These are phyloP conservation scores for Tapirus terrestris DNA, from an alignment of 2,113 vertebrate species.

Conservation along the genomic window DNA sequence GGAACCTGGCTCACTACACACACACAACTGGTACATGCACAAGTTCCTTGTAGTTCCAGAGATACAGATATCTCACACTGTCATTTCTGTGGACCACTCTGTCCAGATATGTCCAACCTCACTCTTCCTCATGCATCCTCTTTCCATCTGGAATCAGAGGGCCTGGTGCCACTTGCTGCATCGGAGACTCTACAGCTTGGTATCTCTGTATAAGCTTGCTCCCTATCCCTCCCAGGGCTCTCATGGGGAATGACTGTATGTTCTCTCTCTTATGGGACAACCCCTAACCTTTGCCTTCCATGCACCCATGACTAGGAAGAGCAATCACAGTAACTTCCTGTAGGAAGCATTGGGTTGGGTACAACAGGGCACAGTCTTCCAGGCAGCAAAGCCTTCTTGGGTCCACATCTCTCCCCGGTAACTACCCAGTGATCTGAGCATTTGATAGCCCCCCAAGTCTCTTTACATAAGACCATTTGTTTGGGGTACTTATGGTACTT, in stretches of 20 bases:
- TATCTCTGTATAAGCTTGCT: neutral
- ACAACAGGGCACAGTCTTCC: neutral
- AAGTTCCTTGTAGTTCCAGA: neutral
- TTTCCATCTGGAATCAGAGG: neutral
- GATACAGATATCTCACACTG: too few relatives aligned
- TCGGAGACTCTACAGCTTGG: neutral
- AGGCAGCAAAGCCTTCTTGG: neutral
- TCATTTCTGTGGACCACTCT: too few relatives aligned
- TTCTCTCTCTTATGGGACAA: neutral
- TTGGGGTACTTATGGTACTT: neutral
- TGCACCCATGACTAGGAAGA: neutral
- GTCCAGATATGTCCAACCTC: neutral
- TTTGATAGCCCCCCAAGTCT: neutral
- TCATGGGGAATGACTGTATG: neutral
- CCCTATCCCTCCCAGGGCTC: neutral
- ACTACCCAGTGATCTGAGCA: neutral
- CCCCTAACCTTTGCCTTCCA: neutral
- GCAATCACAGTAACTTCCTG: too few relatives aligned
- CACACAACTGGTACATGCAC: fast-evolving
- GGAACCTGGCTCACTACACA: neutral
- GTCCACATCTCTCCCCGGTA: neutral
- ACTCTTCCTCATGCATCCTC: neutral
- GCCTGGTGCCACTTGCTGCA: neutral
- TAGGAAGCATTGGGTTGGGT: neutral
- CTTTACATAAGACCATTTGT: neutral